A percentile compares a stretch with the other conserved stretches of the same genome.
These are phyloP conservation scores for Rhinichthys osculus DNA, from an alignment of 2,797 vertebrate species.

Conservation along the genomic window DNA sequence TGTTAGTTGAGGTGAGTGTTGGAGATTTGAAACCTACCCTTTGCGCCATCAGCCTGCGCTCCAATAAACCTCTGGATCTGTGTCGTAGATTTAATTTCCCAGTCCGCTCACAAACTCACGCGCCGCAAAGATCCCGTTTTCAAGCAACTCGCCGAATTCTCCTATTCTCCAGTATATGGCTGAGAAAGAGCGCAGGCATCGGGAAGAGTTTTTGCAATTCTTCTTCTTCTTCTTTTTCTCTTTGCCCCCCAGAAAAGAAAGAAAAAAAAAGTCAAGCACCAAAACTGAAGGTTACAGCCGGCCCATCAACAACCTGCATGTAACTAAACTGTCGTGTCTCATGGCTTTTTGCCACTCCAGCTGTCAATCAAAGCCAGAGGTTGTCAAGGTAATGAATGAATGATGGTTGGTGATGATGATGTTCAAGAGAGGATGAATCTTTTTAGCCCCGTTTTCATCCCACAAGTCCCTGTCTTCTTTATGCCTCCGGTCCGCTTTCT, in stretches of 20 bases:
- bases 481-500: conserved; percentile 90
- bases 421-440: conserved; percentile 95
- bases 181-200: conserved; percentile 82
- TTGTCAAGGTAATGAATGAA: conserved; percentile 99
- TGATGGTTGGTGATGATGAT: conserved; percentile 99
- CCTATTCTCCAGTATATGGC: conserved; percentile 85
- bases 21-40: conserved; percentile 99
- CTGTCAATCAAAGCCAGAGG: conserved; percentile 99
- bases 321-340: conserved; percentile 99
- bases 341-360: conserved; percentile 99
- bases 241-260: conserved; percentile 75
- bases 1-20: conserved; percentile 91
- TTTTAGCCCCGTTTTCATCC: conserved; percentile 95
- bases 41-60: conserved; percentile 99
- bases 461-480: conserved; percentile 91
- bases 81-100: conserved; percentile 98
- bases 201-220: conserved; percentile 83
- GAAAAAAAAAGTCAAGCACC: conserved; percentile 85
- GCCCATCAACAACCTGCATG: conserved; percentile 99
- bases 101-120: conserved; percentile 96
- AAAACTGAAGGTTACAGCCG: conserved; percentile 94
- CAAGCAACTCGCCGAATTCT: conserved; percentile 88
- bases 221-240: conserved; percentile 83
- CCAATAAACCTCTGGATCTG: conserved; percentile 97
- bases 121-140: conserved; percentile 84